These are phyloP conservation scores for Ctena decussata DNA, from an alignment of 2,888 invertebrate genomes.

Conservation along the genomic window DNA sequence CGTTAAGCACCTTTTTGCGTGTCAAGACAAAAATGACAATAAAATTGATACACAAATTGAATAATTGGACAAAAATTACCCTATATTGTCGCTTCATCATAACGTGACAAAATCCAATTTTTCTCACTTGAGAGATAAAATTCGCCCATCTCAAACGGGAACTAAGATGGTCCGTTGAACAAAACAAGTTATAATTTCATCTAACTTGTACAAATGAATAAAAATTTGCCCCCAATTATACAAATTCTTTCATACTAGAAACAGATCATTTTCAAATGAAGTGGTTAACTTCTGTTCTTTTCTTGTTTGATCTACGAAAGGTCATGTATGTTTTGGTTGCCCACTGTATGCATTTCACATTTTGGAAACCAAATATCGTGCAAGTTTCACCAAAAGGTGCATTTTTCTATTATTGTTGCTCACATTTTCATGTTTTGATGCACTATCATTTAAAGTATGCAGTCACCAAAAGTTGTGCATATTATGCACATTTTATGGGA, in stretches of 20 bases:
- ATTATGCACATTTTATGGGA: too few species aligned
- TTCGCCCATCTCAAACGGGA: neutral
- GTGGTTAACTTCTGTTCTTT: neutral
- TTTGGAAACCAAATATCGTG: too few species aligned
- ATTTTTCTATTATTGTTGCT: too few species aligned
- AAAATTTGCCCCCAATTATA: neutral
- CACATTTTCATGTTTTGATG: too few species aligned
- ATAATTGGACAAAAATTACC: slow-evolving; percentile 3
- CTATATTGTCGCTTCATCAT: neutral
- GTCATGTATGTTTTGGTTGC: too few species aligned
- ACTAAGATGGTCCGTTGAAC: neutral
- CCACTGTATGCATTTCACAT: too few species aligned
- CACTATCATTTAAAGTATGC: too few species aligned
- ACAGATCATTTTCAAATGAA: neutral
- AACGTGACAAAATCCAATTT: neutral
- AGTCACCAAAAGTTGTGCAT: too few species aligned
- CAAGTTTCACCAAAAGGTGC: too few species aligned
- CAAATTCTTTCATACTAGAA: neutral
- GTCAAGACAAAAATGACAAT: neutral
- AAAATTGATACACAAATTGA: slow-evolving; percentile 6
- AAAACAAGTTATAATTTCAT: neutral
- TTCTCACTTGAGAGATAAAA: neutral
- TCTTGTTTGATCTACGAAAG: neutral
- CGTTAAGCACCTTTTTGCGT: too few species aligned
- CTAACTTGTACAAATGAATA: neutral